Evolutionary conservation across 2,797 vertebrate genomes (phyloP).

Genomic region (Arnoldichthys spilopterus): DNA sequence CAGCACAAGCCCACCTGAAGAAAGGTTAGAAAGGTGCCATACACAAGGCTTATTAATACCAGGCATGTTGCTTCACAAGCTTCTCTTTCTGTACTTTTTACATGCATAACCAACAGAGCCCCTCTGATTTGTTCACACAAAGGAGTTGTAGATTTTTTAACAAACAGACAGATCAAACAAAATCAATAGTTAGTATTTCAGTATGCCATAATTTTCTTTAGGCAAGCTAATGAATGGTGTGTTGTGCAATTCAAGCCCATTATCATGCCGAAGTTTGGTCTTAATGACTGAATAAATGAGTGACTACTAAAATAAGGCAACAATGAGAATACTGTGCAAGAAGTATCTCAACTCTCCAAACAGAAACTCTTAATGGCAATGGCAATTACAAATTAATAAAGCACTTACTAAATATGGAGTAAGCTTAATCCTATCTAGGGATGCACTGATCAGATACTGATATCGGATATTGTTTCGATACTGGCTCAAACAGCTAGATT

Average conservation of each 20-base stretch:
- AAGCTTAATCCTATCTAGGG: slow-evolving; percentile 10
- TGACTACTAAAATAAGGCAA: background rate
- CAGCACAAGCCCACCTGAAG: background rate
- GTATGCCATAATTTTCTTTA: background rate
- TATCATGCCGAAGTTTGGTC: background rate
- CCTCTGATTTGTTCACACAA: background rate
- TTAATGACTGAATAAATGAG: background rate
- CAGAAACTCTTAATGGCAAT: background rate
- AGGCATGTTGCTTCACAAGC: background rate
- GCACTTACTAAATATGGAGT: background rate
- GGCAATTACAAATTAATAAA: background rate
- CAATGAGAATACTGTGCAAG: background rate
- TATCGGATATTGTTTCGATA: no score
- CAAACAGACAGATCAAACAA: background rate
- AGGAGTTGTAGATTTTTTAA: background rate
- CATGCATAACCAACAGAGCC: background rate
- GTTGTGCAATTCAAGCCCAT: background rate
- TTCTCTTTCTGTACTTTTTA: background rate
- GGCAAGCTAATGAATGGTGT: background rate
- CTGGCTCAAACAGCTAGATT: no score
- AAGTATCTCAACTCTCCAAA: background rate
- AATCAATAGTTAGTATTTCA: slow-evolving; percentile 4
- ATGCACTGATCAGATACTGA: no score
- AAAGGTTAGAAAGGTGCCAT: slow-evolving; percentile 23
- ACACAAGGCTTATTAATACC: background rate